Evolutionary conservation across 2,113 vertebrate species (phyloP).

Genomic region (Aegotheles bennettii): DNA sequence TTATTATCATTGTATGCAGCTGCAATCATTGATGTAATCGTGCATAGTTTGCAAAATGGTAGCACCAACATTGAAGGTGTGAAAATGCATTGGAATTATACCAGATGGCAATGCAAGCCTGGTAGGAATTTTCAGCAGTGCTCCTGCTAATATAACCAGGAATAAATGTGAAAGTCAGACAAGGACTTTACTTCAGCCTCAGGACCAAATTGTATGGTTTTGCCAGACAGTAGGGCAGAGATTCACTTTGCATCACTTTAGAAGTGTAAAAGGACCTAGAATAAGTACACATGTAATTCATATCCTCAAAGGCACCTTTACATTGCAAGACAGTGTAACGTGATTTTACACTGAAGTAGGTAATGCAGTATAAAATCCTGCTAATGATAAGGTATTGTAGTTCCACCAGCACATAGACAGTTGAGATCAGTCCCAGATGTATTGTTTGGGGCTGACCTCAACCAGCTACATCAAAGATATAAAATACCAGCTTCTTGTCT

Average conservation of each 20-base stretch:
- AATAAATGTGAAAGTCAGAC: neutral
- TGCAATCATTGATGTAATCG: neutral
- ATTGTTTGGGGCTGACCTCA: neutral
- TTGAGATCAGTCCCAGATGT: neutral
- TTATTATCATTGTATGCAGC: neutral
- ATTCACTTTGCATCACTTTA: neutral
- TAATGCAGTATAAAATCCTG: neutral
- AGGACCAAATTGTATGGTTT: neutral
- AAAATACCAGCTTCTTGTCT: neutral
- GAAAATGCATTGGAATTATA: neutral
- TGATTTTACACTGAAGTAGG: neutral
- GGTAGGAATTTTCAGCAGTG: neutral
- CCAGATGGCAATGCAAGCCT: slow-evolving; percentile 21
- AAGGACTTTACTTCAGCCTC: slow-evolving; percentile 13
- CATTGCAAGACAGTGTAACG: neutral
- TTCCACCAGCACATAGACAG: neutral
- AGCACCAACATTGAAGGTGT: neutral
- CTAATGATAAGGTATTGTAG: slow-evolving; percentile 3
- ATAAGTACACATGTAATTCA: neutral
- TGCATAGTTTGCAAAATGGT: neutral
- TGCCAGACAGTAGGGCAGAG: neutral
- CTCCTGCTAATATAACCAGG: neutral
- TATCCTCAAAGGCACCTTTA: slow-evolving; percentile 3
- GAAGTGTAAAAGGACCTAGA: neutral
- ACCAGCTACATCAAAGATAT: neutral